phyloP scores from a whole-genome alignment of 2,797 vertebrate species.

The Ctenochaetus hawaiiensis region DNA sequence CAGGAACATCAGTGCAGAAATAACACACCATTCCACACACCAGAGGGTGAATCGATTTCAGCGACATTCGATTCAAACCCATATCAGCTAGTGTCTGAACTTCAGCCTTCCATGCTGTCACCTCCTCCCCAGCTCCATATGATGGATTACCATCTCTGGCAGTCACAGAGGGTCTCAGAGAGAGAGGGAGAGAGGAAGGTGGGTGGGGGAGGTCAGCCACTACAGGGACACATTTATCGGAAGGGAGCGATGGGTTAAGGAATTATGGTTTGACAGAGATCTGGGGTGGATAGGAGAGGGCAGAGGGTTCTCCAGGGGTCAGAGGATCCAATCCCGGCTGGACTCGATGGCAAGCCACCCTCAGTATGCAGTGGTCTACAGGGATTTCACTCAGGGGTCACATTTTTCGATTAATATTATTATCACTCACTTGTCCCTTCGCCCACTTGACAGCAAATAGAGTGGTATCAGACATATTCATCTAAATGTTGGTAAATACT shows the following conservation, averaged over 20 bases:
- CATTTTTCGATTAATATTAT: constrained; percentile 79
- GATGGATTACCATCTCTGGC: constrained; percentile 83
- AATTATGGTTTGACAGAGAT: constrained; percentile 80
- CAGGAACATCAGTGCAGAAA: constrained; percentile 63
- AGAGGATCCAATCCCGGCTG: constrained; percentile 80
- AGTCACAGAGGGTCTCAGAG: constrained; percentile 62
- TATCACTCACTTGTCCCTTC: constrained; percentile 72
- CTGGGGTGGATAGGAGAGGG: constrained; percentile 67
- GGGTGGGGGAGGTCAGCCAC: constrained; percentile 71
- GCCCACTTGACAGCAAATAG: constrained; percentile 65
- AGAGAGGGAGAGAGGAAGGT: constrained; percentile 37
- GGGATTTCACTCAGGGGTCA: constrained; percentile 72
- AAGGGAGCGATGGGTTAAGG: constrained; percentile 72
- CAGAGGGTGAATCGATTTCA: constrained; percentile 78
- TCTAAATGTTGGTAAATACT: constrained; percentile 54
- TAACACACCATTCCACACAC: constrained; percentile 60
- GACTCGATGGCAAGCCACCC: constrained; percentile 63
- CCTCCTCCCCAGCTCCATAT: constrained; percentile 70
- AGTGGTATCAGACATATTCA: constrained; percentile 63
- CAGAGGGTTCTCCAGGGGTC: constrained; percentile 81
- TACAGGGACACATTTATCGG: constrained; percentile 71
- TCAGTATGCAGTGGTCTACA: constrained; percentile 53
- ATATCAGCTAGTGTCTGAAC: constrained; percentile 73
- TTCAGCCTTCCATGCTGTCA: constrained; percentile 73
- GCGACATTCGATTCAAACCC: constrained; percentile 75